Base-by-base conservation (phyloP, 2,113 vertebrate genomes). In the Hyperoodon ampullatus region DNA sequence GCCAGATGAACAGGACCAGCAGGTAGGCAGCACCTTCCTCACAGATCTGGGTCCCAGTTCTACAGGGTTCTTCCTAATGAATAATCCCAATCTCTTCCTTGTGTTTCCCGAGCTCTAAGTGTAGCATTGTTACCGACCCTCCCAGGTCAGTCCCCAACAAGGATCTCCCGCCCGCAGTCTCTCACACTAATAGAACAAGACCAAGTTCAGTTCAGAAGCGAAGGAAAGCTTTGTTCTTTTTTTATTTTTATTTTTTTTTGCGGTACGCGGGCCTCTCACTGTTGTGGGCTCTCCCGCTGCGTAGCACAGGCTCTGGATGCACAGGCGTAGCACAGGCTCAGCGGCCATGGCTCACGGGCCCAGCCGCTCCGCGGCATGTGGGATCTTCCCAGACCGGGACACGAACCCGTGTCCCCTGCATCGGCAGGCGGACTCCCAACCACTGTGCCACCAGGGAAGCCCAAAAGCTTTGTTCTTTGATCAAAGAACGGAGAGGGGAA, bases 141-240 rank as follows among this genome's bases (percentile, higher is more conserved):
- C 21, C n/a, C 33, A 24, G 15, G n/a, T 58, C 14, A 3, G n/a
- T 58, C 77, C 13, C 53, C 50, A 35, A n/a, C 77, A 39, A 80
- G 21, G 21, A 50, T 35, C n/a, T 16, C 55, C 53, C 58, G 77
- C 53, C 21, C 4, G n/a, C 7, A 35, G 33, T 24, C 23, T n/a
- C 77, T 80, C 3, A 0, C 0, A 1, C 2, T 2, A 39, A 13
- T 15, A 58, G n/a, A 80, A 58, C 53, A 23, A 26, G 77, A 80
- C 77, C 23, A 35, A 39, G 53, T 58, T 80, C 77, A 80, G 33
- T 26, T 80, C 21, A 58, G 53, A 39, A 80, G 53, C n/a, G 58
- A 80, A 80, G 53, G 13, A 58, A 28, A 80, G 21, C 77, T 58
- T n/a, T n/a, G 53, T 26, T 15, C 35, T 26, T 26, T 26, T 39